phyloP scores from a whole-genome alignment of 1,140 invertebrate genomes.

The Temnothorax longispinosus region DNA sequence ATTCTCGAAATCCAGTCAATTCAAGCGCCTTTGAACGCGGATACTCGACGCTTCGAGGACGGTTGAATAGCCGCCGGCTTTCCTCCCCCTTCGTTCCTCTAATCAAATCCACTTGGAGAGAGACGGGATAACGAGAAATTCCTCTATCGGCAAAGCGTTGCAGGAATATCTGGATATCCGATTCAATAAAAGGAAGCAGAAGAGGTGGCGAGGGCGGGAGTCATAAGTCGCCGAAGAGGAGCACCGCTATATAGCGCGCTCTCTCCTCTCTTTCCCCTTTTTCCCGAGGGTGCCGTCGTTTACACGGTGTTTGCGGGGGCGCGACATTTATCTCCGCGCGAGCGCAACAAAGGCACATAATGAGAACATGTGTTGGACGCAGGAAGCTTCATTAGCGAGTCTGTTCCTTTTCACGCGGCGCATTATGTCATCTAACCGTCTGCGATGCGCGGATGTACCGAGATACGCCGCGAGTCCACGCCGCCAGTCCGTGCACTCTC shows the following conservation, averaged over 20 bases:
- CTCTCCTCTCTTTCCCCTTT: constrained; percentile 10
- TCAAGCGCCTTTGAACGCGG: constrained; percentile 64
- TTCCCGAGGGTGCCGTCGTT: constrained; percentile 63
- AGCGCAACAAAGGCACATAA: constrained; percentile 83
- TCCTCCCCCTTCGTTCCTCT: constrained; percentile 18
- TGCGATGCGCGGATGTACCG: constrained; percentile 47
- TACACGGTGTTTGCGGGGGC: constrained; percentile 69
- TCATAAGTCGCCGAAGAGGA: constrained; percentile 51
- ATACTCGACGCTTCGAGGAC: constrained; percentile 56
- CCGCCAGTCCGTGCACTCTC: neutral
- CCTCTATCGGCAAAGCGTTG: constrained; percentile 32
- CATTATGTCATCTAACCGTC: constrained; percentile 54
- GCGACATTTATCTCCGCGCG: constrained; percentile 64
- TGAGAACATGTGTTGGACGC: constrained; percentile 81
- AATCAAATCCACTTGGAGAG: constrained; percentile 70
- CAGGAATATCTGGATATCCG: constrained; percentile 56
- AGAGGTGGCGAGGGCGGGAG: constrained; percentile 56
- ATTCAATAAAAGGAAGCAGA: constrained; percentile 48
- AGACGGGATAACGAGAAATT: constrained; percentile 69
- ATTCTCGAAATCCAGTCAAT: constrained; percentile 62
- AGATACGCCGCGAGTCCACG: neutral
- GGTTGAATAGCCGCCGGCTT: constrained; percentile 35
- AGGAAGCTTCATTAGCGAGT: constrained; percentile 77
- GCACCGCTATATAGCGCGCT: constrained; percentile 20
- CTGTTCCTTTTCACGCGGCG: constrained; percentile 67